A percentile compares a stretch with the other conserved stretches of the same genome.
Evolutionary conservation across 2,888 invertebrate species (phyloP).

Genomic region (Hemistola chrysoprasaria): DNA sequence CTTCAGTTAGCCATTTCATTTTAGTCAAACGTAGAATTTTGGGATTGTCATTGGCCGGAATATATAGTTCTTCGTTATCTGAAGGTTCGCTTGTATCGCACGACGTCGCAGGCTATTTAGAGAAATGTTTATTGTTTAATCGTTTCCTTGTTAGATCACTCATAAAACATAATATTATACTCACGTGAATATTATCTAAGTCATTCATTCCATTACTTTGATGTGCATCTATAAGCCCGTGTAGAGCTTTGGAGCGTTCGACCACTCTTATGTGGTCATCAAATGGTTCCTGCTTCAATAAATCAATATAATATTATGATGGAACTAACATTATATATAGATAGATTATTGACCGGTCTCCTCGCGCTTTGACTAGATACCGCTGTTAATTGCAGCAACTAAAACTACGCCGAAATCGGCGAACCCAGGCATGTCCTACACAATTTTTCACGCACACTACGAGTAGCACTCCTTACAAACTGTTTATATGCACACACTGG

Average conservation of each 20-base stretch:
- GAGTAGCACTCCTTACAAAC: no score
- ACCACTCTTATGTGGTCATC: conserved; percentile 51
- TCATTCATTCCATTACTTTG: no score
- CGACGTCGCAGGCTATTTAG: conserved; percentile 37
- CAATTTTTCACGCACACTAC: no score
- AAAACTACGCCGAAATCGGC: no score
- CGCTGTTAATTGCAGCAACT: no score
- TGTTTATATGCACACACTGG: no score
- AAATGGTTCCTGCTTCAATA: neutral
- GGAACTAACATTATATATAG: no score
- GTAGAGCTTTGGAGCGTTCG: conserved; percentile 63
- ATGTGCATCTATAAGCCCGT: conserved; percentile 54
- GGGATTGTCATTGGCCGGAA: conserved; percentile 36
- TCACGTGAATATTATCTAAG: conserved; percentile 12
- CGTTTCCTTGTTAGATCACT: no score
- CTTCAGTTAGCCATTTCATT: conserved; percentile 72
- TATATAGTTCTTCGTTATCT: conserved; percentile 32
- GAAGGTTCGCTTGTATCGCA: conserved; percentile 38
- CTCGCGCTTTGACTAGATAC: no score
- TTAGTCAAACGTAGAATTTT: conserved; percentile 63
- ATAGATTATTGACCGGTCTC: no score
- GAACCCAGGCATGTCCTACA: no score
- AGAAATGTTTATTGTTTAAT: conserved; percentile 10
- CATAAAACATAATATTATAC: conserved; percentile 7
- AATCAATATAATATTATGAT: neutral